Conservation (phyloP, 2,113 vertebrate species). For the Anser cygnoides region DNA sequence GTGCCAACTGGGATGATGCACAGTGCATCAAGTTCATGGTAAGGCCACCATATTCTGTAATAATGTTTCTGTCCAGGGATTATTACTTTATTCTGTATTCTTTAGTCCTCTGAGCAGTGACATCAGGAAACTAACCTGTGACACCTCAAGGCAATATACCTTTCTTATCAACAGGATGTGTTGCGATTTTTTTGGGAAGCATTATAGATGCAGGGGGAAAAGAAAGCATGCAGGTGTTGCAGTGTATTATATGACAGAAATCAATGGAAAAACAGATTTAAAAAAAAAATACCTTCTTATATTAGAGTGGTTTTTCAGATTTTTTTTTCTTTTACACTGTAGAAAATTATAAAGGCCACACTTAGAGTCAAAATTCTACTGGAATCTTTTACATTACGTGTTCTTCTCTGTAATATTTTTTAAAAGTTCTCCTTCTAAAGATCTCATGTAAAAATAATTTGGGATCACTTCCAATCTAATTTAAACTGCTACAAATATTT, state of each 20-base stretch:
- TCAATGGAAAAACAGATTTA: not conserved
- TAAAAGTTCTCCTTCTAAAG: not conserved
- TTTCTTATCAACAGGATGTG: not conserved
- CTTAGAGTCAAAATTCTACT: not conserved
- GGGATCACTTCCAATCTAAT: conserved; percentile 44
- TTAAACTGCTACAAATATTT: conserved; percentile 59
- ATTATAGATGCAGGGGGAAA: not conserved
- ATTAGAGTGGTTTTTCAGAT: not conserved
- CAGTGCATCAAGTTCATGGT: not conserved
- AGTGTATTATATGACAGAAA: not conserved
- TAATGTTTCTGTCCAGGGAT: not conserved
- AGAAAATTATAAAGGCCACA: not conserved
- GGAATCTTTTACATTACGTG: not conserved
- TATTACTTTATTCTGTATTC: not conserved
- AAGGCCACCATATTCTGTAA: not conserved
- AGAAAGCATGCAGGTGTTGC: not conserved
- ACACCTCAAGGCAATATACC: not conserved
- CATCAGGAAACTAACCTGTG: not conserved
- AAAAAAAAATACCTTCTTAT: not conserved
- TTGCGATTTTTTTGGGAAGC: not conserved
- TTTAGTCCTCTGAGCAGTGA: not conserved
- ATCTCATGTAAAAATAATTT: conserved; percentile 30
- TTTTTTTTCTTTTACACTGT: not conserved
- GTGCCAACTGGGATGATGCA: not conserved
- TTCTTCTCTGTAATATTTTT: not conserved